Percentiles rank a stretch among this genome's conserved stretches.
These are phyloP conservation scores for Cynopterus brachyotis DNA, from an alignment of 2,113 vertebrate genomes.

Conservation along the genomic window DNA sequence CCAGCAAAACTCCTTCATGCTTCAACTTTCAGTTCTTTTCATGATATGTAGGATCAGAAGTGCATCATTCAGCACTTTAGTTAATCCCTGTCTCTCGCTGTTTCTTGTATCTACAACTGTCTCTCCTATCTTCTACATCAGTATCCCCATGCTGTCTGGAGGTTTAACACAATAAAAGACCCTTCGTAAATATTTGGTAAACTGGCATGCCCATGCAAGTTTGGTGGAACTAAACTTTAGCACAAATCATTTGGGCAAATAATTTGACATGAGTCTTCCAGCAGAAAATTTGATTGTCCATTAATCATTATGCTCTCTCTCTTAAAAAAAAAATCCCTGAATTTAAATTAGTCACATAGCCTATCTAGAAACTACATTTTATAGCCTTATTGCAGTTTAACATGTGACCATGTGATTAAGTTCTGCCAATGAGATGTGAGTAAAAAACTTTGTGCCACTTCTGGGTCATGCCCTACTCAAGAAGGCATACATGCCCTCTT, in stretches of 20 bases:
- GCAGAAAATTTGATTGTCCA: neutral
- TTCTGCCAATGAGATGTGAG: neutral
- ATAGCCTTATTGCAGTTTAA: neutral
- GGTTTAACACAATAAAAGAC: neutral
- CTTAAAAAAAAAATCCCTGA: neutral
- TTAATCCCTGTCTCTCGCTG: neutral
- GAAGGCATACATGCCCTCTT: neutral
- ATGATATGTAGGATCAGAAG: neutral
- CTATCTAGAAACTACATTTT: neutral
- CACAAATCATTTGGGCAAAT: conserved; percentile 12
- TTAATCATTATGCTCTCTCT: neutral
- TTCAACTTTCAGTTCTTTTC: neutral
- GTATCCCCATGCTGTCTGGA: neutral
- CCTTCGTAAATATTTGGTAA: neutral
- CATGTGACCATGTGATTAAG: neutral
- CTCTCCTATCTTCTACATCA: neutral
- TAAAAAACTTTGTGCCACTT: neutral
- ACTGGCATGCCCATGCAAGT: neutral
- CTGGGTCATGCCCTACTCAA: neutral
- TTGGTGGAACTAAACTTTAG: neutral
- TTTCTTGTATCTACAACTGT: neutral
- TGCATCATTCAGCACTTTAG: neutral
- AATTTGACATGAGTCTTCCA: neutral
- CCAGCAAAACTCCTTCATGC: neutral
- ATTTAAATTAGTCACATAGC: neutral